Conservation (phyloP, 1,140 invertebrate genomes). For the Leptopilina clavipes region DNA sequence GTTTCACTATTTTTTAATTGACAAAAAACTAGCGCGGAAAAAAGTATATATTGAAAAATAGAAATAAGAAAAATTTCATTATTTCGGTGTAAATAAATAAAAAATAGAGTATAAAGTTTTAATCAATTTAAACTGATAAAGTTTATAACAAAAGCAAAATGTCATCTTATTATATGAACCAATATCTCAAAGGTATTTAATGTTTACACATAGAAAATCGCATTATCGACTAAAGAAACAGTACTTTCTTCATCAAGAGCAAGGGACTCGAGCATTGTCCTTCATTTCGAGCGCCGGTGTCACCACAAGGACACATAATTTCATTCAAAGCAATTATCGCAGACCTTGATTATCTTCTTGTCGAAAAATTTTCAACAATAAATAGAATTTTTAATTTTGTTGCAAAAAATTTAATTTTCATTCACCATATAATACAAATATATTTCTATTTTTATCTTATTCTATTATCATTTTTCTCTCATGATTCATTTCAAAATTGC, state of each 20-base stretch:
- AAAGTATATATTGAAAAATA: too few species aligned
- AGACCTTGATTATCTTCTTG: background rate
- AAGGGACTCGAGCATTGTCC: background rate
- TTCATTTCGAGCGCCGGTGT: background rate
- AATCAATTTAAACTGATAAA: too few species aligned
- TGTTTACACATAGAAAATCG: constrained; percentile 6
- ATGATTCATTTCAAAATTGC: too few species aligned
- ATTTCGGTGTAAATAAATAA: too few species aligned
- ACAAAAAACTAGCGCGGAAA: too few species aligned
- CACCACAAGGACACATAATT: background rate
- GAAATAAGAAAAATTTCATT: too few species aligned
- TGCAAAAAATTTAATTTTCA: too few species aligned
- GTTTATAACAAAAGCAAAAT: background rate
- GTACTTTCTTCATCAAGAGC: background rate
- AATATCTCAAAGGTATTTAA: background rate
- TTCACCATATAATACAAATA: too few species aligned
- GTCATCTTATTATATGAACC: background rate
- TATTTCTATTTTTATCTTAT: too few species aligned
- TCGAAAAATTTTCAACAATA: background rate
- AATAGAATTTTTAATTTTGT: background rate
- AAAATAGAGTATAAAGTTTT: too few species aligned
- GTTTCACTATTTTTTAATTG: too few species aligned
- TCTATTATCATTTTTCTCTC: too few species aligned
- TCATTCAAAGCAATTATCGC: background rate
- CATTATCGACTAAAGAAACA: background rate